Conservation (phyloP, 23 tunicate genomes). For the Styela plicata region DNA sequence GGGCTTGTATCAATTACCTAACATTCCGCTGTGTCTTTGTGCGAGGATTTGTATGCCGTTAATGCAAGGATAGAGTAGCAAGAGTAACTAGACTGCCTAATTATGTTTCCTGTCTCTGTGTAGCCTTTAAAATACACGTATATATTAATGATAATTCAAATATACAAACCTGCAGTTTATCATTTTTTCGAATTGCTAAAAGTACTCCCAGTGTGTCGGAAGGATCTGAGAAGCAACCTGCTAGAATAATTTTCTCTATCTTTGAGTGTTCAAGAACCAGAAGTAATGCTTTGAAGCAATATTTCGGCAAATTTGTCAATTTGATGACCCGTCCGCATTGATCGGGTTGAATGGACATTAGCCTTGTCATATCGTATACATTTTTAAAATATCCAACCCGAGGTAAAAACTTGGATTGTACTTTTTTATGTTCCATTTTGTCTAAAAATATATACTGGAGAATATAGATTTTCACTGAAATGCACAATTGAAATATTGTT, state of each 20-base stretch:
- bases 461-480: no score
- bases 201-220: not conserved
- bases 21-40: no score
- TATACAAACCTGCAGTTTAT: not conserved
- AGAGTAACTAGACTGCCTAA: no score
- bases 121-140: no score
- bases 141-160: not conserved
- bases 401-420: not conserved
- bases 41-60: no score
- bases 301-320: not conserved
- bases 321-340: not conserved
- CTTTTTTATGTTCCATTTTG: not conserved
- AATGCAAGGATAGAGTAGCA: no score
- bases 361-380: not conserved
- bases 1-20: no score
- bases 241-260: not conserved
- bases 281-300: not conserved
- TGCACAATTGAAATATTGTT: no score
- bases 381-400: not conserved
- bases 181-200: not conserved
- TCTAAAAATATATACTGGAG: no score
- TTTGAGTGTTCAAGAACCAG: not conserved
- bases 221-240: not conserved
- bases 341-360: not conserved
- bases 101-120: no score